Conservation (phyloP, 2,797 vertebrate genomes). For the Scleropages formosus region DNA sequence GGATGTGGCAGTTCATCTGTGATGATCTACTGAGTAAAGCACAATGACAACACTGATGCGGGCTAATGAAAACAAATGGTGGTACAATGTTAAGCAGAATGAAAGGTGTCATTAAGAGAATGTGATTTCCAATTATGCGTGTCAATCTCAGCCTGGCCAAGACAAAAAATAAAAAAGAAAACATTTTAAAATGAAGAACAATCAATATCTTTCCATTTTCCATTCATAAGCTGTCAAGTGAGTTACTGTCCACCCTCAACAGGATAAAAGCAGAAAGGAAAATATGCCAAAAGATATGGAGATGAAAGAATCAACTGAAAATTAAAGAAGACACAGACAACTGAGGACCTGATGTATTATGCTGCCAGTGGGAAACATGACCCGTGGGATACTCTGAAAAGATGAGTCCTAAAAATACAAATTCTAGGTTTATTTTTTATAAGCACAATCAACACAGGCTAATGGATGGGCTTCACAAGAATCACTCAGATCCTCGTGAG, state of each 20-base stretch:
- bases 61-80: not conserved
- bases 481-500: not conserved
- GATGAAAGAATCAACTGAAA: not conserved
- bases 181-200: not conserved
- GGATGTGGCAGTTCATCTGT: not conserved
- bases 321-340: not conserved
- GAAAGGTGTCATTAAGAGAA: not conserved
- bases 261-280: not conserved
- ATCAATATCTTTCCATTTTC: constrained; percentile 24
- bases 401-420: not conserved
- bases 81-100: not conserved
- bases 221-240: not conserved
- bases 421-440: constrained; percentile 3
- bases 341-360: not conserved
- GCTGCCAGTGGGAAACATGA: not conserved
- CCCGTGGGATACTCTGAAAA: not conserved
- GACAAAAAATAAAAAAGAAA: not conserved
- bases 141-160: not conserved
- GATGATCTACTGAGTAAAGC: not conserved
- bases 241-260: not conserved
- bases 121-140: not conserved
- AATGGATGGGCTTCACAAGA: constrained; percentile 9
- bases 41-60: not conserved
- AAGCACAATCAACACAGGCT: constrained; percentile 11
- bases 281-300: not conserved